These are phyloP conservation scores for Hedychridium roseum DNA, from an alignment of 2,888 invertebrate species.

Conservation along the genomic window DNA sequence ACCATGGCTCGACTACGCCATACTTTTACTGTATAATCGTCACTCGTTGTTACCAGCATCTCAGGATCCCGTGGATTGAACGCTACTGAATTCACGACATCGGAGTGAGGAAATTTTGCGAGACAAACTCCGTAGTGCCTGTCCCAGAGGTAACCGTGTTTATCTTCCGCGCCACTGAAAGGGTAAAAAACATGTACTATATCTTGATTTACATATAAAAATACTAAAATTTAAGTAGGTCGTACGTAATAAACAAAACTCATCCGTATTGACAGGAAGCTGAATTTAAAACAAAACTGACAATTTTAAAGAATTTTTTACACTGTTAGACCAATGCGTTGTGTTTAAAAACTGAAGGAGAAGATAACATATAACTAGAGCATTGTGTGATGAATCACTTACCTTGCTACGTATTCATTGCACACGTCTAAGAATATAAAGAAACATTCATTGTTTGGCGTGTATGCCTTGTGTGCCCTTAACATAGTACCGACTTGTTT, in stretches of 20 bases:
- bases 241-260: too few species aligned
- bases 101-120: constrained; percentile 77
- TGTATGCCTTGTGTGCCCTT: constrained; percentile 82
- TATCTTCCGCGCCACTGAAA: constrained; percentile 83
- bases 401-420: constrained; percentile 85
- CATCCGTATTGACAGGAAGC: too few species aligned
- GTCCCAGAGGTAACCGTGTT: constrained; percentile 86
- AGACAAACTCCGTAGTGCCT: constrained; percentile 82
- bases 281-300: too few species aligned
- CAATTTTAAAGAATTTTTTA: too few species aligned
- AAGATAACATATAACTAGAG: constrained; percentile 1
- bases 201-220: constrained; percentile 6
- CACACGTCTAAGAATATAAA: constrained; percentile 87
- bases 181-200: constrained; percentile 13
- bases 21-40: constrained; percentile 80
- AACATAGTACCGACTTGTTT: constrained; percentile 81
- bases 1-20: constrained; percentile 66
- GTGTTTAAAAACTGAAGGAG: neutral
- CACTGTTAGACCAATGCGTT: too few species aligned
- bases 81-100: constrained; percentile 86
- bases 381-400: constrained; percentile 36
- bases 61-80: constrained; percentile 83
- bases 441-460: constrained; percentile 85
- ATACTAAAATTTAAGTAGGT: constrained; percentile 3
- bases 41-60: constrained; percentile 84